These are phyloP conservation scores for Stegodyphus dumicola DNA, from an alignment of 1,140 invertebrate genomes.

Conservation along the genomic window DNA sequence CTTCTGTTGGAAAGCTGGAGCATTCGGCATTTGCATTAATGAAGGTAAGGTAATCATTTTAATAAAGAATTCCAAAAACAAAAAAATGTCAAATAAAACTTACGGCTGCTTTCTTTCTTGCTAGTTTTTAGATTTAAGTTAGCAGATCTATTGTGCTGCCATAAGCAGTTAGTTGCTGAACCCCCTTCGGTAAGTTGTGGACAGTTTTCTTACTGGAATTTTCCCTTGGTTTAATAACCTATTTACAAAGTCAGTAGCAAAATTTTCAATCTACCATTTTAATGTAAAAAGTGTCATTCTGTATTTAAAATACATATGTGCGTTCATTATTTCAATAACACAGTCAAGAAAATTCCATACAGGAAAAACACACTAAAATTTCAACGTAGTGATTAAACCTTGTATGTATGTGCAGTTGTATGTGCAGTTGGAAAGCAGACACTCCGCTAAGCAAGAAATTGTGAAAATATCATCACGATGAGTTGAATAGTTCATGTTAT, in stretches of 20 bases:
- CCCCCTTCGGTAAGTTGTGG: slow-evolving; percentile 8
- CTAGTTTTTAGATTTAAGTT: slow-evolving; percentile 15
- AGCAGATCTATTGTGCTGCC: slow-evolving; percentile 10
- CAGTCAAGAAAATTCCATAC: too few species aligned
- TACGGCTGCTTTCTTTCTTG: slow-evolving; percentile 24
- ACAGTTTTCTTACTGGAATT: background rate
- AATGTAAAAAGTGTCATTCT: too few species aligned
- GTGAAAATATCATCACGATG: too few species aligned
- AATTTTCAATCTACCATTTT: background rate
- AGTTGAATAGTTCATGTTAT: too few species aligned
- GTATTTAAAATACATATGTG: too few species aligned
- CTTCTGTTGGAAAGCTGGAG: background rate
- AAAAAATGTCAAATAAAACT: slow-evolving; percentile 2
- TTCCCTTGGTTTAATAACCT: background rate
- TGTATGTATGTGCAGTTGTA: too few species aligned
- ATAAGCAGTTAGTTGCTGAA: background rate
- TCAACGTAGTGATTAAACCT: too few species aligned
- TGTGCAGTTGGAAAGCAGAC: too few species aligned
- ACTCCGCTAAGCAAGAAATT: too few species aligned
- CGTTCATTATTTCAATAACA: too few species aligned
- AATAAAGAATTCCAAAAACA: background rate
- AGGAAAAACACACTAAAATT: too few species aligned
- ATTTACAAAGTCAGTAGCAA: background rate
- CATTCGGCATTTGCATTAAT: slow-evolving; percentile 33
- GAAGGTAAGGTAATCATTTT: slow-evolving; percentile 4